Base-by-base conservation (phyloP, 1,140 invertebrate genomes). In the Lithobius niger region DNA sequence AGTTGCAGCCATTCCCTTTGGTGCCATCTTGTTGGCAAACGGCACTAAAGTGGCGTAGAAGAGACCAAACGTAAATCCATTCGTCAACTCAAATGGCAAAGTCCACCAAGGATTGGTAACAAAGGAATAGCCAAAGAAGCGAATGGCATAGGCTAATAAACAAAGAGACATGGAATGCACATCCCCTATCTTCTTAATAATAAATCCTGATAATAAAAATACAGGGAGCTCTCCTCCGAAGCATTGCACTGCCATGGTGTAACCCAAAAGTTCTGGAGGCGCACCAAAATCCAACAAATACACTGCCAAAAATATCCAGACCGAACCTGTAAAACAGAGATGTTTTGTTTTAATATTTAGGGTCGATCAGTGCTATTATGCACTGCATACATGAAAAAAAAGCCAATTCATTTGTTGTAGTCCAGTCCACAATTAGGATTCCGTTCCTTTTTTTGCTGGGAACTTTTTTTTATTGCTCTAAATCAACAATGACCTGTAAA, bases 141-240 rank as follows among this genome's bases (percentile, higher is more conserved):
- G 78, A 1, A 82, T 61, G 45, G 80, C 80, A 64, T 85, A 85
- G 0, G 77, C 79, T 27, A 83, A 70, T n/a, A 93, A 72, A 1
- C 91, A 82, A 22, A 91, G 62, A 51, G 81, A 83, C 80, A 96
- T 86, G 54, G 83, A 79, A 63, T 85, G 78, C 0, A 84, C 69
- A 64, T 92, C 87, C 0, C 90, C 90, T 1, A 95, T 69, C 66
- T 82, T 85, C 59, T 82, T 82, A 1, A 53, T 40, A 21, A 53
- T 25, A 25, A 15, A 53, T 52, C 81, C 79, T 18, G 88, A 88
- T 15, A 88, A 65, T 66, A 91, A 90, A 71, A 93, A 86, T 61
- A 92, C 88, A 0, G 88, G 88, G 56, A 91, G 69, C 71, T 94
- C 88, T n/a, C 91, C 91, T 22, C 81, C 71, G 61, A 93, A 83